Percentiles rank a stretch among this genome's conserved stretches.
Evolutionary conservation across 2,797 vertebrate species (phyloP).

Genomic region (Hirundo rustica): DNA sequence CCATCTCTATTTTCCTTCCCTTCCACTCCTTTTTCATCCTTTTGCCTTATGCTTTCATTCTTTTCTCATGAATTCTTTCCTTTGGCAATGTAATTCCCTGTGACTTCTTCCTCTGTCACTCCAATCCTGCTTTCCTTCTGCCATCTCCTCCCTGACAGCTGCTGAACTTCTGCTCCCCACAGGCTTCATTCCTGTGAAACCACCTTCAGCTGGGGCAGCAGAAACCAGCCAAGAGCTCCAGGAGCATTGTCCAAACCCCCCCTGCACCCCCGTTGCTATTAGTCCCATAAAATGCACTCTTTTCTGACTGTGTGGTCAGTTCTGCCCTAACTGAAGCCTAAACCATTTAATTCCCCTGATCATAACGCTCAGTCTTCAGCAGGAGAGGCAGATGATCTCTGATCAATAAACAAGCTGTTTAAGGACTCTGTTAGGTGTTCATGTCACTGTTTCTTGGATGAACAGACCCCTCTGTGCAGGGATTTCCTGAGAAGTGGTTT

Average conservation of each 20-base stretch:
- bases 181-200: not conserved
- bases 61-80: not conserved
- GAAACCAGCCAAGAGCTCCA: not conserved
- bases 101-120: not conserved
- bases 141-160: not conserved
- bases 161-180: not conserved
- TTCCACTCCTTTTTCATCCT: not conserved
- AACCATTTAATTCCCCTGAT: not conserved
- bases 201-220: not conserved
- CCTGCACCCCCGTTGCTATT: not conserved
- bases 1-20: not conserved
- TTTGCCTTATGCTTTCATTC: not conserved
- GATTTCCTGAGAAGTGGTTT: not conserved
- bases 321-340: not conserved
- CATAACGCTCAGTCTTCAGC: not conserved
- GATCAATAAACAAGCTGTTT: not conserved
- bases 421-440: not conserved
- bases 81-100: not conserved
- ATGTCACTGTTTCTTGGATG: not conserved
- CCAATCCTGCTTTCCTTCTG: not conserved
- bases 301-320: not conserved
- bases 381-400: not conserved
- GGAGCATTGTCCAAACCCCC: not conserved
- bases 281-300: not conserved
- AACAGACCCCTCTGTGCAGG: not conserved